A percentile compares a stretch with the other conserved stretches of the same genome.
Conservation (phyloP, 1,140 invertebrate genomes). For the Pogonomyrmex barbatus region DNA sequence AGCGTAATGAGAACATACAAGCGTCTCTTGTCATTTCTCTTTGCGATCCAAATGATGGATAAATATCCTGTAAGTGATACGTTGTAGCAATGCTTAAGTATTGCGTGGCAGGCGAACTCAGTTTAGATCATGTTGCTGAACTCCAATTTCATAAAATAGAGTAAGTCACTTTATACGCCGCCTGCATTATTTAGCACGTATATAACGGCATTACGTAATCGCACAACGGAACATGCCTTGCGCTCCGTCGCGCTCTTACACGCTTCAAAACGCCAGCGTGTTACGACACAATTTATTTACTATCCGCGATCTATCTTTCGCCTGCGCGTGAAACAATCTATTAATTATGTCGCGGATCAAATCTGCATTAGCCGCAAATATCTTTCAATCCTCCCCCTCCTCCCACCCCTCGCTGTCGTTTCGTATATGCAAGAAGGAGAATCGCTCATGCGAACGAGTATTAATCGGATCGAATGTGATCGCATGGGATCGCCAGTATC, state of each 20-base stretch:
- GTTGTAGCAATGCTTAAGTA: slow-evolving; percentile 24
- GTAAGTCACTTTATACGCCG: slow-evolving; percentile 56
- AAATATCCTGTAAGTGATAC: slow-evolving; percentile 49
- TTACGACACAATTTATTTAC: slow-evolving; percentile 50
- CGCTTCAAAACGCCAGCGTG: slow-evolving; percentile 8
- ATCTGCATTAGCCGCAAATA: slow-evolving; percentile 42
- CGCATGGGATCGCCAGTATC: slow-evolving; percentile 62
- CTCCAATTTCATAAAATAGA: slow-evolving; percentile 58
- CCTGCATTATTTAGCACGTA: slow-evolving; percentile 58
- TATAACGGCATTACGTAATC: slow-evolving; percentile 57
- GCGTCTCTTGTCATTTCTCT: slow-evolving; percentile 3
- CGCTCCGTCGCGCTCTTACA: slow-evolving; percentile 5
- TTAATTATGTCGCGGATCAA: slow-evolving; percentile 42
- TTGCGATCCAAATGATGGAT: slow-evolving; percentile 22
- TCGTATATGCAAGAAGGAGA: slow-evolving; percentile 52
- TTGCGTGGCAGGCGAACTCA: slow-evolving; percentile 32
- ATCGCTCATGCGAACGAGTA: slow-evolving; percentile 47
- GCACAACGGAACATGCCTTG: slow-evolving; percentile 50
- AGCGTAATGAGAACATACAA: background rate
- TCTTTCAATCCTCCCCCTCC: slow-evolving; percentile 34
- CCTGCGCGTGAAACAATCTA: slow-evolving; percentile 31
- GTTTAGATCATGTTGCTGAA: slow-evolving; percentile 57
- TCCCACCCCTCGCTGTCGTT: background rate
- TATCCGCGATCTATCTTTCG: slow-evolving; percentile 46
- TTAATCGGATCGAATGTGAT: slow-evolving; percentile 63